Evolutionary conservation across 2,888 invertebrate genomes (phyloP).

Genomic region (Rhodophaea formosa): DNA sequence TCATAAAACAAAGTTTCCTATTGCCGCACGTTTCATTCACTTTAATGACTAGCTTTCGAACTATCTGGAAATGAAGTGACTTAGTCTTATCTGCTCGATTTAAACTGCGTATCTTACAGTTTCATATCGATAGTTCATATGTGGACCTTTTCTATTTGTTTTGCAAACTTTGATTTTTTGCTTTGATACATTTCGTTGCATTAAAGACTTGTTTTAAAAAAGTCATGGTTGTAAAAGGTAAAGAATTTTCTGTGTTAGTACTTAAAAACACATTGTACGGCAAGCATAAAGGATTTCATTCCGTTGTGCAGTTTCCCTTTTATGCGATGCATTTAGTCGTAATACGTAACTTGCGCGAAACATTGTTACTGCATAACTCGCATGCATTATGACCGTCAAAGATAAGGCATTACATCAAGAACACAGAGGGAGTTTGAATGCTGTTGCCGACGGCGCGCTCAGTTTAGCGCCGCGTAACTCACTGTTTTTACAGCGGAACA

Average conservation of each 20-base stretch:
- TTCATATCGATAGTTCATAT: slow-evolving; percentile 35
- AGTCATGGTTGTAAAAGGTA: not conserved
- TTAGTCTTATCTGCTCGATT: slow-evolving; percentile 45
- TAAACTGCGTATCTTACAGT: slow-evolving; percentile 39
- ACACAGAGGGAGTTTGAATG: not conserved
- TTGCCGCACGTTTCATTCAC: slow-evolving; percentile 72
- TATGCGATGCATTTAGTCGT: slow-evolving; percentile 12
- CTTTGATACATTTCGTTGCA: not conserved
- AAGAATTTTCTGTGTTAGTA: not conserved
- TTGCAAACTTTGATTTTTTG: slow-evolving; percentile 1
- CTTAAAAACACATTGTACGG: slow-evolving; percentile 13
- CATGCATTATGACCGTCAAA: slow-evolving; percentile 13
- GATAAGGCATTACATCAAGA: slow-evolving; percentile 10
- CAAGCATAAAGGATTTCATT: slow-evolving; percentile 12
- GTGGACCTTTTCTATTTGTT: slow-evolving; percentile 7
- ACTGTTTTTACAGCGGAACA: slow-evolving; percentile 37
- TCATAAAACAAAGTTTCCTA: slow-evolving; percentile 73
- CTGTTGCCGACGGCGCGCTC: not conserved
- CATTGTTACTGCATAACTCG: slow-evolving; percentile 8
- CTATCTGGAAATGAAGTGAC: slow-evolving; percentile 66
- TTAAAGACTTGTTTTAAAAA: not conserved
- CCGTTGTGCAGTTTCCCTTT: slow-evolving; percentile 10
- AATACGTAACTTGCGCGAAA: slow-evolving; percentile 8
- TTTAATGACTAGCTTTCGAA: slow-evolving; percentile 70
- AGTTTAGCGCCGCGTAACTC: slow-evolving; percentile 22